These are phyloP conservation scores for Cephalophus harveyi DNA, from an alignment of 2,113 vertebrate species.

Conservation along the genomic window DNA sequence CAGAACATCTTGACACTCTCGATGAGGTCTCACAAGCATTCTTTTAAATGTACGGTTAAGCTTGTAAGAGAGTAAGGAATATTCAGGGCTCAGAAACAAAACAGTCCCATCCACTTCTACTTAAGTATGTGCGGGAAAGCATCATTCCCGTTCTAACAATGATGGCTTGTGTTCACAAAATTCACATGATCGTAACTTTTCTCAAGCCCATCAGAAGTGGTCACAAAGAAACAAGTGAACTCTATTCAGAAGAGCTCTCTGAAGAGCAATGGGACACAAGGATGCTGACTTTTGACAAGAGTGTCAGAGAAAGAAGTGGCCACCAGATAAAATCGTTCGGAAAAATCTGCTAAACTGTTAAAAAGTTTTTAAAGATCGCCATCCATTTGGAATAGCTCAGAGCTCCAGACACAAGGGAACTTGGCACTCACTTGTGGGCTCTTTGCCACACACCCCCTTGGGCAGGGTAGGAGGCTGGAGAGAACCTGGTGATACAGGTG, in stretches of 20 bases:
- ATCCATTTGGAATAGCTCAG: not conserved
- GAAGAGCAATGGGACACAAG: not conserved
- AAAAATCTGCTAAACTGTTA: not conserved
- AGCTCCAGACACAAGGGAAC: not conserved
- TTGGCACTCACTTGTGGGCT: not conserved
- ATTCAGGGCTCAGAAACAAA: not conserved
- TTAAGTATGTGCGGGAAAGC: not conserved
- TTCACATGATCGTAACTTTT: not conserved
- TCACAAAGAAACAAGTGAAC: not conserved
- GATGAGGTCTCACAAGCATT: not conserved
- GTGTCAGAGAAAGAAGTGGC: not conserved
- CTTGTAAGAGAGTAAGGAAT: not conserved
- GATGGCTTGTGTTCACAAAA: not conserved
- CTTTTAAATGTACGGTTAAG: not conserved
- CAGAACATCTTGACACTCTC: not conserved
- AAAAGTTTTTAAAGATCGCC: not conserved
- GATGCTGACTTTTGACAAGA: not conserved
- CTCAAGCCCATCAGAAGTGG: not conserved
- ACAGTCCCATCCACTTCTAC: not conserved
- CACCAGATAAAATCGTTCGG: not conserved
- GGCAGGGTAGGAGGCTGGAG: not conserved
- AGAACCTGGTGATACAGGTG: not conserved
- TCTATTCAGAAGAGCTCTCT: not conserved
- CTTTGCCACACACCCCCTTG: not conserved
- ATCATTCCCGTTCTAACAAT: not conserved